Evolutionary conservation across 2,797 vertebrate genomes (phyloP), one percentile per base, ranked within the genome.

Genomic region (Danionella dracula): DNA sequence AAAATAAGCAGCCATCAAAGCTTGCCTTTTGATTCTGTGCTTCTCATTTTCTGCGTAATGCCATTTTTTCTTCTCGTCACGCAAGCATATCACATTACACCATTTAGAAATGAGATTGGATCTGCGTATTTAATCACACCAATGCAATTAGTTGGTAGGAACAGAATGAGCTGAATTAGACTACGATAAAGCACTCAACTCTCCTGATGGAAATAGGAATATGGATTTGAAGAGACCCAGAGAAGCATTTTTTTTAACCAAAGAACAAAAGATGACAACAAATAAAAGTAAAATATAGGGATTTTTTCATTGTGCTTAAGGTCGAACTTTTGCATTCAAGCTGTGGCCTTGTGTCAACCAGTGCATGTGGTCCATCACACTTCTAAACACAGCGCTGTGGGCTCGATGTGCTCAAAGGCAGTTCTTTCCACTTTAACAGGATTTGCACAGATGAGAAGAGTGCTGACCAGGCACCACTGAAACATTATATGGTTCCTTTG

Each of bases 341-440:
- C 20, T 4, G 17, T 54, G 46, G 55, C 41, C 23, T 60, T 34
- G 49, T 53, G 48, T 55, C 54, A 59, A 64, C 29, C 4, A 6
- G 45, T 51, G 45, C 34, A 48, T 72, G 59, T 41, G 70, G 51
- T 61, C 53, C 54, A 41, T 68, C 51, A 64, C 20, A 4, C 35
- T 49, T 38, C 17, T 27, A 37, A 71, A 54, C 56, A 48, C 72
- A 67, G 64, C 76, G 70, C 70, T 42, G 63, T 23, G 74, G 72
- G 68, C 65, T 48, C 10, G 21, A 62, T 71, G 65, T 72, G 76
- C 74, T 80, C 66, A 55, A 64, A 76, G 78, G 50, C 57, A 54
- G 60, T 73, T 70, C 68, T 76, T 70, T 78, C 70, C 72, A 75
- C 72, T 76, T 75, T 70, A 68, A 58, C 71, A 32, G 70, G 74